Evolutionary conservation across 2,888 invertebrate genomes (phyloP), one percentile per base, ranked within the genome.

Genomic region (Junonia oenone): DNA sequence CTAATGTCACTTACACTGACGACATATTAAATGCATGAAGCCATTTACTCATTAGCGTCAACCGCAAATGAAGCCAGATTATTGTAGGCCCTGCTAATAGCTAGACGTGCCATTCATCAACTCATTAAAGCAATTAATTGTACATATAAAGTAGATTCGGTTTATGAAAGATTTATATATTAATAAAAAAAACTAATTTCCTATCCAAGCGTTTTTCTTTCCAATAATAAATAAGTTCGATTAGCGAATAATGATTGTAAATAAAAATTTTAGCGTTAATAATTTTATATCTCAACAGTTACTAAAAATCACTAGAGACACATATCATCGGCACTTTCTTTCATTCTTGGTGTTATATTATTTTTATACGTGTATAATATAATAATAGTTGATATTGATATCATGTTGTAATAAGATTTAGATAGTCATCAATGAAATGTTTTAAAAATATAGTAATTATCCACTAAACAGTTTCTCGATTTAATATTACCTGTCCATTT

Each of bases 241-340:
- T 52, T 57, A 55, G 45, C 49, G 5, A 49, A 19, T 29, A 51
- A 49, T 29, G 22, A 33, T n/a, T 60, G 60, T 60, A 60, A 57
- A 60, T 60, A 59, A 51, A 52, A 51, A 45, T 46, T 51, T 47
- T 58, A 58, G 58, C 50, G 51, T 61, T 52, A 61, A 53, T 55
- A 61, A 61, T 84, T 84, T 85, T 83, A 79, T 85, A 86, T 81
- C 71, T 81, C 68, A 67, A 71, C 68, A 65, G 63, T 69, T 69
- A 63, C 64, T 65, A 22, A 63, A 60, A 58, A 72, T 82, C 84
- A 85, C 83, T 83, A 83, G 84, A 81, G 1, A 81, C 77, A 86
- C 88, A 90, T 90, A 90, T 90, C 89, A 88, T 84, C 73, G 60
- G 87, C 88, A 89, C 89, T 76, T 74, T 78, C 75, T 83, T 76